Conservation (phyloP, 2,888 invertebrate genomes). For the Acronicta alni region DNA sequence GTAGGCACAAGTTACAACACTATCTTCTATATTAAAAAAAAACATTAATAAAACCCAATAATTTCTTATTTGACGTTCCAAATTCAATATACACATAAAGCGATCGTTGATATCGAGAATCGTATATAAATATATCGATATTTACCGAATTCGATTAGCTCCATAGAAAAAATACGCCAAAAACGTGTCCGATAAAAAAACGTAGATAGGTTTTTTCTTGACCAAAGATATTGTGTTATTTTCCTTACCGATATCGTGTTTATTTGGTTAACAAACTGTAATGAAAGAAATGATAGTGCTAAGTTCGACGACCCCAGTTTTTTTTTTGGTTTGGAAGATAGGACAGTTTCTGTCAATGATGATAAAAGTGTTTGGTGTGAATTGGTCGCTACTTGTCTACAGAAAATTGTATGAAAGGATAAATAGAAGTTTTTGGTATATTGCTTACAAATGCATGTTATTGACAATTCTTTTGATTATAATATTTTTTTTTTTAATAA, state of each 20-base stretch:
- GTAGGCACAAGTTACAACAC: constrained; percentile 33
- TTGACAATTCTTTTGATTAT: too few species aligned
- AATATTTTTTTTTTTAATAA: too few species aligned
- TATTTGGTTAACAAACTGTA: constrained; percentile 80
- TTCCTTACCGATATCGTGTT: constrained; percentile 81
- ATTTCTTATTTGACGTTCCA: constrained; percentile 64
- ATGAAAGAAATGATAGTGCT: constrained; percentile 82
- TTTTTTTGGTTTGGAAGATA: constrained; percentile 58
- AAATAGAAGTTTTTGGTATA: not conserved
- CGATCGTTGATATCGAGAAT: constrained; percentile 74
- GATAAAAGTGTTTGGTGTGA: constrained; percentile 50
- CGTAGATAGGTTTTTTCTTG: constrained; percentile 71
- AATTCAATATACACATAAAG: constrained; percentile 73
- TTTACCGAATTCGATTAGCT: constrained; percentile 84
- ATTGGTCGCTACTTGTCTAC: constrained; percentile 43
- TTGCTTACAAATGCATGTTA: not conserved
- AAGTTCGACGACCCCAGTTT: constrained; percentile 68
- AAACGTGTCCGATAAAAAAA: constrained; percentile 78
- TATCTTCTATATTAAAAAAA: constrained; percentile 29
- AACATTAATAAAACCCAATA: constrained; percentile 53
- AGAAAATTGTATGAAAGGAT: constrained; percentile 30
- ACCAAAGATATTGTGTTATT: constrained; percentile 79
- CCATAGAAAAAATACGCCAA: constrained; percentile 79
- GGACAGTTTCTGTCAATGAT: constrained; percentile 41
- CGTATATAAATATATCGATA: constrained; percentile 67